phyloP scores from a whole-genome alignment of 2,113 vertebrate genomes.

The Sminthopsis crassicaudata region DNA sequence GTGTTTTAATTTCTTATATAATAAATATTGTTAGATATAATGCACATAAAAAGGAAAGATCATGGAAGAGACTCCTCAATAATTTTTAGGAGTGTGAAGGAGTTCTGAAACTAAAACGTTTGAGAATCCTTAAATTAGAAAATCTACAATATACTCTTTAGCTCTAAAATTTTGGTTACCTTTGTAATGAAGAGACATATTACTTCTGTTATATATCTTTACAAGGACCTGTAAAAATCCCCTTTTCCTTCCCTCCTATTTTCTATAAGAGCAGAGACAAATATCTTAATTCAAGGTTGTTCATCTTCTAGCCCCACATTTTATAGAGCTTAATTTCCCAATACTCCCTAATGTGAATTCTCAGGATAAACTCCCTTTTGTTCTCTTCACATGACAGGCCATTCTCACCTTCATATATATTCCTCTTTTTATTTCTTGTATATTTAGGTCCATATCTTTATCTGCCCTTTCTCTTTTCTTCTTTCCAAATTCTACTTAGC shows the following conservation, averaged over 20 bases:
- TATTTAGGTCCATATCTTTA: not conserved
- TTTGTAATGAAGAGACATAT: not conserved
- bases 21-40: not conserved
- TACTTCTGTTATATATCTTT: not conserved
- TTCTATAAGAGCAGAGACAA: not conserved
- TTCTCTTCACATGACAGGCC: not conserved
- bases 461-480: not conserved
- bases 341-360: not conserved
- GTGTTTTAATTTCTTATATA: not conserved
- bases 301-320: not conserved
- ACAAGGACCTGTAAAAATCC: not conserved
- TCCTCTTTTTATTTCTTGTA: not conserved
- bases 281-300: not conserved
- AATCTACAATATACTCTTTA: not conserved
- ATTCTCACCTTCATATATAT: not conserved
- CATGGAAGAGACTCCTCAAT: not conserved
- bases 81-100: not conserved
- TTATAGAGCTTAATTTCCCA: not conserved
- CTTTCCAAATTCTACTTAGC: not conserved
- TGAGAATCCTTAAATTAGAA: not conserved
- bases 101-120: not conserved
- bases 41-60: not conserved
- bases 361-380: not conserved
- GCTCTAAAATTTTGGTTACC: not conserved
- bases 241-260: not conserved